Percentiles rank a stretch among this genome's conserved stretches.
These are phyloP conservation scores for Apamea crenata DNA, from an alignment of 2,888 invertebrate genomes.

Conservation along the genomic window DNA sequence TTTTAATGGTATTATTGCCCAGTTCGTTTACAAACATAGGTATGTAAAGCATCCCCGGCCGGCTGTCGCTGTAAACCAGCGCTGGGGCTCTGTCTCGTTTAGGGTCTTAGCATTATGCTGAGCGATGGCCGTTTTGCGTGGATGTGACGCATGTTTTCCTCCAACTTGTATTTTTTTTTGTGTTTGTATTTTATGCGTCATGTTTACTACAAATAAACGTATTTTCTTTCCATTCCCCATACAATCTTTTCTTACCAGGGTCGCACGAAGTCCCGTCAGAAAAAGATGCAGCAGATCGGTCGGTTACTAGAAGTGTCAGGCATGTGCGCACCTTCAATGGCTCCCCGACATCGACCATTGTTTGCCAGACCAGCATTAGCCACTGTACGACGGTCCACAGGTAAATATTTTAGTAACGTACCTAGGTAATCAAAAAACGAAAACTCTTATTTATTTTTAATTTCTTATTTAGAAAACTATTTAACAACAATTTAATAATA, in stretches of 20 bases:
- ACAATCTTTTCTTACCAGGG: constrained; percentile 89
- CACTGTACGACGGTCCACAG: constrained; percentile 86
- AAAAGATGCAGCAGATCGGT: constrained; percentile 99
- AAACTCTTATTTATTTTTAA: neutral
- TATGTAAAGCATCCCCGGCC: neutral
- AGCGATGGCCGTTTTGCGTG: no score
- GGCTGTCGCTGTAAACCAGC: no score
- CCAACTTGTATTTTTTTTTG: no score
- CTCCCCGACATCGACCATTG: constrained; percentile 87
- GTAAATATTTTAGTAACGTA: constrained; percentile 62
- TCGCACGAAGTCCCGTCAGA: constrained; percentile 97
- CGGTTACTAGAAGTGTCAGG: constrained; percentile 96
- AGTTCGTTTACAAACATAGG: neutral
- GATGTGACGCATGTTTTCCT: no score
- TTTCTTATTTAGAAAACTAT: neutral
- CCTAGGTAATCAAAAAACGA: neutral
- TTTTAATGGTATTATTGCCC: neutral
- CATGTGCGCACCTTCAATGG: constrained; percentile 86
- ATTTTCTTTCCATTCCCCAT: neutral
- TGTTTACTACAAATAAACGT: no score
- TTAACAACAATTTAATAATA: neutral
- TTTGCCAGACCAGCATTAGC: constrained; percentile 91
- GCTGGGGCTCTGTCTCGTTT: no score
- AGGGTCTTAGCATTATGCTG: no score
- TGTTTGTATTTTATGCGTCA: no score